Base-by-base conservation (phyloP, 2,888 invertebrate species). In the Dexiosoma caninum region DNA sequence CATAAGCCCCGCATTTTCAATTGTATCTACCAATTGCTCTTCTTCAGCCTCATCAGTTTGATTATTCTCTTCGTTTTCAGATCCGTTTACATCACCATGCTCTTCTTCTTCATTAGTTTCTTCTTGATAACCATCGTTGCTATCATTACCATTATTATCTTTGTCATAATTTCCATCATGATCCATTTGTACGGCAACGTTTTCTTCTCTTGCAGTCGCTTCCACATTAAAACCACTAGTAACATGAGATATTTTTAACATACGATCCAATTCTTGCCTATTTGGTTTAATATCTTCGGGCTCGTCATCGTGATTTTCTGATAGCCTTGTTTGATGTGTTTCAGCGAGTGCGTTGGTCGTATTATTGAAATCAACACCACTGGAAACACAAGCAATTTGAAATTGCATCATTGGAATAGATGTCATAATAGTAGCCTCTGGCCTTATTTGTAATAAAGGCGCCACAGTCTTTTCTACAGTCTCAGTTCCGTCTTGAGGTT, bases 241-340 rank as follows among this genome's bases (percentile, higher is more conserved):
- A n/a, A 88, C 85, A 60, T 86, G 85, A 0, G 86, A 83, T 70
- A 89, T 89, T 83, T 87, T 82, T 60, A 89, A 82, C 49, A 88
- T 81, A 1, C 87, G 87, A 83, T 89, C 87, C 6, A 89, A 83
- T 40, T 88, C 88, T 67, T 83, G 78, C 14, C 86, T 85, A 82
- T 87, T 87, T 1, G 89, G 89, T 59, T 89, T 89, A 2, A 89
- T 83, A 81, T 89, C 89, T 53, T 85, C 82, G 3, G 77, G 66
- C 42, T 77, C 64, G 8, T 60, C 21, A 2, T 12, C 60, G 2
- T 44, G 37, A 16, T 37, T 55, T 12, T n/a, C 12, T 8, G 12
- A 6, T 14, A 62, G 32, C 42, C 59, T 12, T 12, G 62, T n/a
- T 19, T 35, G 44, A 12, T 32, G 27, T 6, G 27, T 57, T 35